Evolutionary conservation across 1,140 invertebrate species (phyloP).

Genomic region (Neomicropteryx cornuta): DNA sequence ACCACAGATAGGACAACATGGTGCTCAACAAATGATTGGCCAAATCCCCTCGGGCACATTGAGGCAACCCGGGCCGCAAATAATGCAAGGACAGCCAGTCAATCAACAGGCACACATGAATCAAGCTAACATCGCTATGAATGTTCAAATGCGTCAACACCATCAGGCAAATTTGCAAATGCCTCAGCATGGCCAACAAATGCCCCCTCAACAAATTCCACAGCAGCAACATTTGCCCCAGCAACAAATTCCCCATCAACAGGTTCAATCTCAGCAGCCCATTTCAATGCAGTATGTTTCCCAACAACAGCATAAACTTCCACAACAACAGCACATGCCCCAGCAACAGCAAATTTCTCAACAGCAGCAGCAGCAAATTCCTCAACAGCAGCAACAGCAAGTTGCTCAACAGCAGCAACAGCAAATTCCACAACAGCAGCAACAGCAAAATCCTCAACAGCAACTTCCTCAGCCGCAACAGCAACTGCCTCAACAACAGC

Average conservation of each 20-base stretch:
- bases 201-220: conserved; percentile 8
- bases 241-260: conserved; percentile 19
- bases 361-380: conserved; percentile 18
- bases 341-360: conserved; percentile 18
- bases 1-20: conserved; percentile 7
- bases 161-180: conserved; percentile 8
- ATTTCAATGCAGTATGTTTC: conserved; percentile 2
- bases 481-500: conserved; percentile 14
- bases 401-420: conserved; percentile 22
- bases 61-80: conserved; percentile 12
- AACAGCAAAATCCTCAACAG: conserved; percentile 23
- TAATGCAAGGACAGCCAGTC: conserved; percentile 15
- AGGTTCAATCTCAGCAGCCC: conserved; percentile 8
- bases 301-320: conserved; percentile 12
- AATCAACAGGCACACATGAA: conserved; percentile 15
- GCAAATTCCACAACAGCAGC: conserved; percentile 22
- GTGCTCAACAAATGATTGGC: background rate
- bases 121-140: conserved; percentile 16
- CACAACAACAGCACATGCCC: conserved; percentile 10
- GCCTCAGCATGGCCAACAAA: conserved; percentile 10
- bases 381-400: conserved; percentile 19
- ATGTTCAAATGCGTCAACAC: conserved; percentile 6
- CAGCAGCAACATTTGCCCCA: too few relatives aligned
- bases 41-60: too few relatives aligned
- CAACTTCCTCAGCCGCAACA: conserved; percentile 13